A percentile compares a stretch with the other conserved stretches of the same genome.
These are phyloP conservation scores for Aramus guarauna DNA, from an alignment of 2,113 vertebrate species.

Conservation along the genomic window DNA sequence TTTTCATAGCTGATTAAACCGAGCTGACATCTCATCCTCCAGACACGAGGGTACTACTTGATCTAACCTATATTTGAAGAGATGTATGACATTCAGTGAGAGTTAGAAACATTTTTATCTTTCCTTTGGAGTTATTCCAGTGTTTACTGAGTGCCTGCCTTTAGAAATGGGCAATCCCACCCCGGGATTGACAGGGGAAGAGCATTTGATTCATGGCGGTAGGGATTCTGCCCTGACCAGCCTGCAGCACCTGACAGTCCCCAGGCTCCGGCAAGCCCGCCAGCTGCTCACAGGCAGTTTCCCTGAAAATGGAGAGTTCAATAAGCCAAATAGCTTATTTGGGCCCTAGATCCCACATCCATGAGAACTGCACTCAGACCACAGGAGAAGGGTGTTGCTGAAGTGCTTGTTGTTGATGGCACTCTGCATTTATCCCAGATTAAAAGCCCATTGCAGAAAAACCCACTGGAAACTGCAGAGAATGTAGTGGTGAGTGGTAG, in stretches of 20 bases:
- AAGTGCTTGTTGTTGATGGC: not conserved
- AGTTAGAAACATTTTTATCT: not conserved
- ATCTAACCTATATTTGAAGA: slow-evolving; percentile 4
- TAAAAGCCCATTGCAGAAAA: not conserved
- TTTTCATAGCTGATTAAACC: not conserved
- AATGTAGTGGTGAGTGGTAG: not conserved
- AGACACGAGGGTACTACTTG: not conserved
- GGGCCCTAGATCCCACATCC: not conserved
- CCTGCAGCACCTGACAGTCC: not conserved
- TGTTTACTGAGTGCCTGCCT: not conserved
- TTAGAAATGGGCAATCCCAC: not conserved
- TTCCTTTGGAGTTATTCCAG: not conserved
- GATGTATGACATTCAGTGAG: not conserved
- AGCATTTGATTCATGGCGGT: not conserved
- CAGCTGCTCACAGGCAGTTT: not conserved
- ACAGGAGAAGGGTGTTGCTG: not conserved
- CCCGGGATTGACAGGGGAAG: not conserved
- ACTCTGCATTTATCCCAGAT: not conserved
- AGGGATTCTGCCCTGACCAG: not conserved
- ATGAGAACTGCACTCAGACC: not conserved
- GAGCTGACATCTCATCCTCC: not conserved
- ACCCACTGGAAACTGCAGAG: not conserved
- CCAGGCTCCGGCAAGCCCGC: not conserved
- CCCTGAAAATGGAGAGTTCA: not conserved
- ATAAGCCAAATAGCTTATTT: not conserved